phyloP scores from a whole-genome alignment of 2,797 vertebrate species.

The Aselliscus stoliczkanus region DNA sequence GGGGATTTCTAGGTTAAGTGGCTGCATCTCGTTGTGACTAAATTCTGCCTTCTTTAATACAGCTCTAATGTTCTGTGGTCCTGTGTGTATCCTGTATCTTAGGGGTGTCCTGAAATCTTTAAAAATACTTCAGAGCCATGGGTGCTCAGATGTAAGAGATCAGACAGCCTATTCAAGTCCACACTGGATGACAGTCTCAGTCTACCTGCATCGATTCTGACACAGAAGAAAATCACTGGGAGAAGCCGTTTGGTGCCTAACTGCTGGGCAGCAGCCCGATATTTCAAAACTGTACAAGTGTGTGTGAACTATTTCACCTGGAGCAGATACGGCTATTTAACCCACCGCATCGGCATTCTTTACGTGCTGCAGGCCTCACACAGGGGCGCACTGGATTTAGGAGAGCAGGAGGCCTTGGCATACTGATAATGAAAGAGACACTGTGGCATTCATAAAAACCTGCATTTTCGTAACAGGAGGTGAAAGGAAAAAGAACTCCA shows the following conservation, averaged over 20 bases:
- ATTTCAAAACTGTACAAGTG: background rate
- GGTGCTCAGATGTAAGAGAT: background rate
- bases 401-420: background rate
- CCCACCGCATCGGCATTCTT: background rate
- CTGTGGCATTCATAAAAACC: background rate
- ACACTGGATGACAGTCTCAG: background rate
- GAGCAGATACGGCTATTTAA: background rate
- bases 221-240: background rate
- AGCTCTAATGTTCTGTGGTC: background rate
- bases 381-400: background rate
- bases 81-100: background rate
- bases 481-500: background rate
- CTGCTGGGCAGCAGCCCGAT: background rate
- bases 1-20: background rate
- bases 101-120: background rate
- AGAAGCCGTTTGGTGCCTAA: background rate
- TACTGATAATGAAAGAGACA: background rate
- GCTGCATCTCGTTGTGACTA: background rate
- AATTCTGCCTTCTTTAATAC: background rate
- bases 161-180: background rate
- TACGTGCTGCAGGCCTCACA: background rate
- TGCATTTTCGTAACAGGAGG: background rate
- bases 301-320: background rate
- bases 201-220: background rate
- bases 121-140: background rate